Evolutionary conservation across 2,888 invertebrate species (phyloP).

Genomic region (Serripes groenlandicus): DNA sequence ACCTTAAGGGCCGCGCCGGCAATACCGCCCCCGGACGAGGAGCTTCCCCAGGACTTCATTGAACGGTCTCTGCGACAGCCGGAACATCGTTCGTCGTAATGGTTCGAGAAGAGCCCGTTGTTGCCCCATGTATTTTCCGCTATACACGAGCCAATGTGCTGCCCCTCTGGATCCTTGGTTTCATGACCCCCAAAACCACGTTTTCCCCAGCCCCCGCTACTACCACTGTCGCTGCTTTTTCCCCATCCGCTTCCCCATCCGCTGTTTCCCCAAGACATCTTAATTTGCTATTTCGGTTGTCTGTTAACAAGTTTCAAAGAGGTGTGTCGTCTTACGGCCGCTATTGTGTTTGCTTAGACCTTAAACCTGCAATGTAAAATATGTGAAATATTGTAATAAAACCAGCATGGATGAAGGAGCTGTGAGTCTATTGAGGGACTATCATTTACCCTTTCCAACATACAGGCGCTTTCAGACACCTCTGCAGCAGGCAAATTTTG

Average conservation of each 20-base stretch:
- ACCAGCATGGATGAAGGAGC: too few species aligned
- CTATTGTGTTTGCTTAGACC: too few species aligned
- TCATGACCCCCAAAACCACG: conserved; percentile 17
- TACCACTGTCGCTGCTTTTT: background rate
- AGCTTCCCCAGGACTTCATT: conserved; percentile 32
- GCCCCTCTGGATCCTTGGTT: conserved; percentile 45
- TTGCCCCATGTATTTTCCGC: conserved; percentile 44
- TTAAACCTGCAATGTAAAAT: too few species aligned
- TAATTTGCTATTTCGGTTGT: too few species aligned
- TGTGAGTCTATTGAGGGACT: too few species aligned
- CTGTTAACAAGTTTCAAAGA: too few species aligned
- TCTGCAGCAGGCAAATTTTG: too few species aligned
- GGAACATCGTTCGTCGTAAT: conserved; percentile 54
- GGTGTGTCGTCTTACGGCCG: too few species aligned
- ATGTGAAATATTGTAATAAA: too few species aligned
- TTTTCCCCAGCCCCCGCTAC: conserved; percentile 37
- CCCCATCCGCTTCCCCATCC: conserved; percentile 29
- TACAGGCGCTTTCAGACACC: too few species aligned
- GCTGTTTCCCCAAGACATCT: conserved; percentile 47
- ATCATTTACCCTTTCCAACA: too few species aligned
- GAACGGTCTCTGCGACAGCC: conserved; percentile 51
- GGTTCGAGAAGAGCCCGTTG: conserved; percentile 18
- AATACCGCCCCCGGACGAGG: background rate
- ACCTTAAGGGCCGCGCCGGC: conserved; percentile 13
- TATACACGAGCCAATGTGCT: conserved; percentile 45